These are phyloP conservation scores for Drosophila anceps DNA, from an alignment of 2,888 invertebrate species.

Conservation along the genomic window DNA sequence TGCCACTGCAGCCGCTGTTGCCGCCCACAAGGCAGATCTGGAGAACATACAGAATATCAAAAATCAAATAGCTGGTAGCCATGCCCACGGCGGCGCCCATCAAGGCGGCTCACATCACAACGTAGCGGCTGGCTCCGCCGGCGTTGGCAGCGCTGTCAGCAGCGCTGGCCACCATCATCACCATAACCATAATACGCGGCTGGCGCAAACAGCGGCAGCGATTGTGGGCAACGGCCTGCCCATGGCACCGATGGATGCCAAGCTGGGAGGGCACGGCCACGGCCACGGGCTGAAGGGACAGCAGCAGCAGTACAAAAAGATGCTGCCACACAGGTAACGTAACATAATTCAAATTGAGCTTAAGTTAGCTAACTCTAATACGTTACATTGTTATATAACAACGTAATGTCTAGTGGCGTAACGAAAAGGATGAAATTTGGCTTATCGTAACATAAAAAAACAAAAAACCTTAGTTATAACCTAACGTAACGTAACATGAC, in stretches of 20 bases:
- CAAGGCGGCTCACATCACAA: conserved; percentile 27
- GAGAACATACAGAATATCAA: conserved; percentile 85
- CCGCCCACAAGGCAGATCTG: conserved; percentile 82
- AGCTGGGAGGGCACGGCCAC: conserved; percentile 77
- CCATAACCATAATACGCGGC: conserved; percentile 51
- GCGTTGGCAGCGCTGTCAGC: conserved; percentile 27
- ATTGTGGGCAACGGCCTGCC: conserved; percentile 53
- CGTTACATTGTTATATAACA: background rate
- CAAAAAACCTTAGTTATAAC: no score
- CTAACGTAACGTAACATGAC: no score
- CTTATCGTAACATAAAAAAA: background rate
- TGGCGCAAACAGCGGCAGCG: conserved; percentile 60
- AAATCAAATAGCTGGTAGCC: conserved; percentile 80
- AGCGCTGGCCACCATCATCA: conserved; percentile 59
- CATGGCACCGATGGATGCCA: conserved; percentile 61
- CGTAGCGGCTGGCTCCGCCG: conserved; percentile 30
- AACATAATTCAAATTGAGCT: background rate
- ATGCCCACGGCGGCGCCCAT: conserved; percentile 44
- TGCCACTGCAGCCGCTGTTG: conserved; percentile 32
- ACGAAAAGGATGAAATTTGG: background rate
- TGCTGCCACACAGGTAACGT: conserved; percentile 77
- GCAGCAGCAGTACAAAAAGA: conserved; percentile 82
- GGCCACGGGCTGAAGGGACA: conserved; percentile 75
- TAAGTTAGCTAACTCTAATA: background rate
- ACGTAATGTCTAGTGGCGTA: background rate